phyloP scores from a whole-genome alignment of 2,888 invertebrate species.

The Sussaba pulchella region DNA sequence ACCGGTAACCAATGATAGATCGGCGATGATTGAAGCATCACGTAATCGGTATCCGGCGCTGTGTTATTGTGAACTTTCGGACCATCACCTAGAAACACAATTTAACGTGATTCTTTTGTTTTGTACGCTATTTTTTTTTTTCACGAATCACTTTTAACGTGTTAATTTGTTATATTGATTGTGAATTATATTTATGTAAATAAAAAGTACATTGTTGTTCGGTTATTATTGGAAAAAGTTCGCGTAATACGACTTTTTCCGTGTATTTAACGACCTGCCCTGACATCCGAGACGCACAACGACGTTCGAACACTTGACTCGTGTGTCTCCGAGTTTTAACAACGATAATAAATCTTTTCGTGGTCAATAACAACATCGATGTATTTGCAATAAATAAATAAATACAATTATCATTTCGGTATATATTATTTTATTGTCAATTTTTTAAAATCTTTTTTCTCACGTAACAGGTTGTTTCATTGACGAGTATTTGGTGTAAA shows the following conservation, averaged over 20 bases:
- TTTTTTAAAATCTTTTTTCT: conserved; percentile 31
- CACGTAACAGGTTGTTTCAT: conserved; percentile 53
- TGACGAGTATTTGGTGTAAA: conserved; percentile 19
- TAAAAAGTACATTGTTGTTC: not conserved
- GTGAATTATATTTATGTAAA: not conserved
- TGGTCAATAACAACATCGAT: conserved; percentile 51
- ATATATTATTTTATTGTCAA: conserved; percentile 63
- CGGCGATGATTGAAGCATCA: conserved; percentile 86
- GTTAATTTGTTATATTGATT: not conserved
- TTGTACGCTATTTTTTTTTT: not conserved
- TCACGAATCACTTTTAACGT: not conserved
- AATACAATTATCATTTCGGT: conserved; percentile 61
- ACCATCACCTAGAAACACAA: conserved; percentile 76
- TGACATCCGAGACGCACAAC: conserved; percentile 73
- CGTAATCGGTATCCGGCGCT: conserved; percentile 85
- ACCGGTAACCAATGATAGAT: conserved; percentile 86
- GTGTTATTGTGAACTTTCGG: conserved; percentile 83
- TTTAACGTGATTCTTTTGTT: too few species aligned
- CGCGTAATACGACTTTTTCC: not conserved
- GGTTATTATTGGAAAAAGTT: conserved; percentile 29
- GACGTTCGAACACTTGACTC: not conserved
- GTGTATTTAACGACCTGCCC: conserved; percentile 73
- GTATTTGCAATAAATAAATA: conserved; percentile 60
- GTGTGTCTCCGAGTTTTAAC: conserved; percentile 21
- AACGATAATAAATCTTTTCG: conserved; percentile 42